Percentiles rank a stretch among this genome's conserved stretches.
These are phyloP conservation scores for Zoroaster sp. DNA, from an alignment of 53 echinoderm and acorn worm genomes.

Conservation along the genomic window DNA sequence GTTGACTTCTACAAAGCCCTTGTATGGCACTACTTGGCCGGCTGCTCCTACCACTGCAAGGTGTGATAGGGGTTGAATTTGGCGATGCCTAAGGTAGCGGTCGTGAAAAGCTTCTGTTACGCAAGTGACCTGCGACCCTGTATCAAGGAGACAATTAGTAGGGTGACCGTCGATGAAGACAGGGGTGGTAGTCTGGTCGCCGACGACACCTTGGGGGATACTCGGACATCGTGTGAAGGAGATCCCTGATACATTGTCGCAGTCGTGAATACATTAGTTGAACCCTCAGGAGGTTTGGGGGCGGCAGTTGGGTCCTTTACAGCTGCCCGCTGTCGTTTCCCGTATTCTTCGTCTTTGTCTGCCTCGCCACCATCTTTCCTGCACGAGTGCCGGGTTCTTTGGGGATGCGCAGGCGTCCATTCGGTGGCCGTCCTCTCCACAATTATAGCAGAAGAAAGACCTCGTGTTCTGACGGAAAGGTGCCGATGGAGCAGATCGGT, in stretches of 20 bases:
- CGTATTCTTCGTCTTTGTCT: neutral
- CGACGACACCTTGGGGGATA: slow-evolving; percentile 5
- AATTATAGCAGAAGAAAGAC: slow-evolving; percentile 53
- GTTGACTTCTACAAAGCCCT: neutral
- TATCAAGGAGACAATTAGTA: slow-evolving; percentile 32
- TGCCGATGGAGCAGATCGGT: neutral
- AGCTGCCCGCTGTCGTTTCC: slow-evolving; percentile 58
- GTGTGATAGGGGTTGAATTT: neutral
- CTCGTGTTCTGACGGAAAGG: neutral
- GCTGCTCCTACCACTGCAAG: slow-evolving; percentile 7
- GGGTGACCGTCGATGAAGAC: slow-evolving; percentile 42
- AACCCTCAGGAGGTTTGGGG: neutral
- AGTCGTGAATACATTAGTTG: neutral
- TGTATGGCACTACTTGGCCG: neutral
- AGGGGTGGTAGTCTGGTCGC: slow-evolving; percentile 29
- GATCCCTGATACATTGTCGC: neutral
- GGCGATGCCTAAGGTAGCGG: neutral
- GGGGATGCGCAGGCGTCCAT: neutral
- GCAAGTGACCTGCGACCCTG: slow-evolving; percentile 45
- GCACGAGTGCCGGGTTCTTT: slow-evolving; percentile 46
- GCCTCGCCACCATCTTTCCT: slow-evolving; percentile 20
- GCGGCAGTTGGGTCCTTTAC: slow-evolving; percentile 14
- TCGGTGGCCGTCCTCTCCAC: slow-evolving; percentile 51
- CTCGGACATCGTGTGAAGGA: neutral
- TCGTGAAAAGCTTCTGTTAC: neutral